phyloP scores from a whole-genome alignment of 1,140 invertebrate species.

The Pachypsylla venusta region DNA sequence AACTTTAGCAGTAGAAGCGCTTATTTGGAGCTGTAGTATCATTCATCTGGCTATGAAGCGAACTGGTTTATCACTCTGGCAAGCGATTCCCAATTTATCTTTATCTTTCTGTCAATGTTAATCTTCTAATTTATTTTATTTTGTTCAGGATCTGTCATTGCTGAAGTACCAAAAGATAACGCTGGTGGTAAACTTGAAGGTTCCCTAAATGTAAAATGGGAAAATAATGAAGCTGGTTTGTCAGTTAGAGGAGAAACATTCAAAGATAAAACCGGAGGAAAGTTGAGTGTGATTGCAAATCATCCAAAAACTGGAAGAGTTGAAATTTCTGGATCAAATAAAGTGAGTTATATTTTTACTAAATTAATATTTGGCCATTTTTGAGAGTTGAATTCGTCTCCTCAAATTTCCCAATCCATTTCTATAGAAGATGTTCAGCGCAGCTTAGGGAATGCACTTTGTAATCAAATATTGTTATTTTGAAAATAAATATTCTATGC shows the following conservation, averaged over 20 bases:
- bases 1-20: no score
- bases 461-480: no score
- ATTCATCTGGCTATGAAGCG: no score
- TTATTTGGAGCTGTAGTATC: no score
- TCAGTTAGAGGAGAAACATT: neutral
- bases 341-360: no score
- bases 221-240: neutral
- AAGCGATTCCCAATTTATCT: no score
- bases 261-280: neutral
- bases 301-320: slow-evolving; percentile 4
- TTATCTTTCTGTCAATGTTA: no score
- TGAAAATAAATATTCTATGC: slow-evolving; percentile 12
- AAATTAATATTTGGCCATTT: no score
- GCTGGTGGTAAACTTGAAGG: neutral
- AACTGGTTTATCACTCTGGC: no score
- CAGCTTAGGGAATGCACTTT: no score
- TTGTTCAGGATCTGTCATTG: neutral
- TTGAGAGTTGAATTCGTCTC: slow-evolving; percentile 13
- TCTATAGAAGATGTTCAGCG: no score
- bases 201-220: neutral
- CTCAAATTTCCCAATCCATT: slow-evolving; percentile 10
- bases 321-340: neutral
- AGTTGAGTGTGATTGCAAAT: slow-evolving; percentile 5
- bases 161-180: neutral
- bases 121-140: no score